Conservation (phyloP, 2,113 vertebrate genomes). For the Gasterosteus nipponicus region DNA sequence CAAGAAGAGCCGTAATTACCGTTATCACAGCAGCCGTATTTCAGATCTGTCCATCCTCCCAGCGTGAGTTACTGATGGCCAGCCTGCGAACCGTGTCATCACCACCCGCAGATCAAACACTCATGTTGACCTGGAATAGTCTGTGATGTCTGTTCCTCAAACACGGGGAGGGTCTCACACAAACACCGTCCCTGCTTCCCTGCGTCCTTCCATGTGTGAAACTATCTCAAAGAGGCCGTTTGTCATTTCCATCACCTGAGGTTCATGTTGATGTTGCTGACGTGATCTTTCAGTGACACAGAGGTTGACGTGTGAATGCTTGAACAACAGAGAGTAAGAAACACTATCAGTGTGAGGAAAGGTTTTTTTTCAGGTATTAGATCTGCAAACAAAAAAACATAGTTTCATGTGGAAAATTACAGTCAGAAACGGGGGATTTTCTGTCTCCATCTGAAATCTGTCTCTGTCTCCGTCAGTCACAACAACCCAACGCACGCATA, state of each 20-base stretch:
- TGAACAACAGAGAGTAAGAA: slow-evolving; percentile 13
- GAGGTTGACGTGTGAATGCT: slow-evolving; percentile 17
- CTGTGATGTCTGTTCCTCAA: slow-evolving; percentile 46
- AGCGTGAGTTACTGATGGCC: slow-evolving; percentile 24
- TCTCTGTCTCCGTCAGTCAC: not conserved
- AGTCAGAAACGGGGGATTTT: not conserved
- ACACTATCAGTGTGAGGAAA: not conserved
- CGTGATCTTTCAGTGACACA: not conserved
- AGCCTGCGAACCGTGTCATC: slow-evolving; percentile 27
- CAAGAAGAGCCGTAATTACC: slow-evolving; percentile 6
- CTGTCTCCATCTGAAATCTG: not conserved
- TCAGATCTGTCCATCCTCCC: slow-evolving; percentile 12
- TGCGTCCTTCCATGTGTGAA: slow-evolving; percentile 57
- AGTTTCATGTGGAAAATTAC: not conserved
- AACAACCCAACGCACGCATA: not conserved
- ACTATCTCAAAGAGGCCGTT: slow-evolving; percentile 33
- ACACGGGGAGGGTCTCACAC: slow-evolving; percentile 6
- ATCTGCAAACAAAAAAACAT: not conserved
- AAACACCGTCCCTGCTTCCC: slow-evolving; percentile 43
- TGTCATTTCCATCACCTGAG: slow-evolving; percentile 27
- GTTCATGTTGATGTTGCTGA: not conserved
- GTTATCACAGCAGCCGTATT: slow-evolving; percentile 32
- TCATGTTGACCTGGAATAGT: slow-evolving; percentile 21
- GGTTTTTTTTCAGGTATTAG: not conserved
- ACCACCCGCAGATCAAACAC: slow-evolving; percentile 46